Evolutionary conservation across 1,140 invertebrate species (phyloP).

Genomic region (Sycophila sp.): DNA sequence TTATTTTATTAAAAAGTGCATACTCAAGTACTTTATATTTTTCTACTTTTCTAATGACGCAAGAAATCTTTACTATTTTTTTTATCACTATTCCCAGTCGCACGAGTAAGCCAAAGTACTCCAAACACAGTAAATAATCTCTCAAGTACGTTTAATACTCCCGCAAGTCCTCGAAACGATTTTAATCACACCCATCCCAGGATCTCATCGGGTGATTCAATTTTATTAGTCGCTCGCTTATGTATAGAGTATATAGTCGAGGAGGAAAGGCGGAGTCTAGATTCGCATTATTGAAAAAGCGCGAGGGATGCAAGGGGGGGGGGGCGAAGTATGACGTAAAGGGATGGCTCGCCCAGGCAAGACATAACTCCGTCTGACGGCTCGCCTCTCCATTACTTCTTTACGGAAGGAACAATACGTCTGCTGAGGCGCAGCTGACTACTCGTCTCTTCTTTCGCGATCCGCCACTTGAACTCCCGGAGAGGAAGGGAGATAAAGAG

Average conservation of each 20-base stretch:
- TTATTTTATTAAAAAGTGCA: too few relatives aligned
- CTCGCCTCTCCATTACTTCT: slow-evolving; percentile 52
- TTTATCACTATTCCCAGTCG: too few relatives aligned
- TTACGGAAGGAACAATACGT: slow-evolving; percentile 54
- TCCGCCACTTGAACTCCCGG: not conserved
- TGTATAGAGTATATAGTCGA: too few relatives aligned
- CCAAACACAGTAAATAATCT: too few relatives aligned
- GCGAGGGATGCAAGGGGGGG: not conserved
- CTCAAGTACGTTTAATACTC: too few relatives aligned
- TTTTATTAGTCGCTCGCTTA: not conserved
- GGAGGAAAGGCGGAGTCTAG: not conserved
- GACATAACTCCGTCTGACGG: slow-evolving; percentile 54
- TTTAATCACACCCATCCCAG: not conserved
- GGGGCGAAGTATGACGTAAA: slow-evolving; percentile 18
- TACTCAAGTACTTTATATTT: too few relatives aligned
- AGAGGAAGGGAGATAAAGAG: not conserved
- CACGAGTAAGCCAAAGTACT: too few relatives aligned
- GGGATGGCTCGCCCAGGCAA: slow-evolving; percentile 36
- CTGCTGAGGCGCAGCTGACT: slow-evolving; percentile 39
- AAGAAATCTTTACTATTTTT: too few relatives aligned
- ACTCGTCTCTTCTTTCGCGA: slow-evolving; percentile 26
- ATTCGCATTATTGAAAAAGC: slow-evolving; percentile 40
- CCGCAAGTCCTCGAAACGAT: too few relatives aligned
- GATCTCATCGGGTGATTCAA: not conserved
- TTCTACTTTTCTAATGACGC: too few relatives aligned